These are phyloP conservation scores for Adelges cooleyi DNA, from an alignment of 1,140 invertebrate species.

Conservation along the genomic window DNA sequence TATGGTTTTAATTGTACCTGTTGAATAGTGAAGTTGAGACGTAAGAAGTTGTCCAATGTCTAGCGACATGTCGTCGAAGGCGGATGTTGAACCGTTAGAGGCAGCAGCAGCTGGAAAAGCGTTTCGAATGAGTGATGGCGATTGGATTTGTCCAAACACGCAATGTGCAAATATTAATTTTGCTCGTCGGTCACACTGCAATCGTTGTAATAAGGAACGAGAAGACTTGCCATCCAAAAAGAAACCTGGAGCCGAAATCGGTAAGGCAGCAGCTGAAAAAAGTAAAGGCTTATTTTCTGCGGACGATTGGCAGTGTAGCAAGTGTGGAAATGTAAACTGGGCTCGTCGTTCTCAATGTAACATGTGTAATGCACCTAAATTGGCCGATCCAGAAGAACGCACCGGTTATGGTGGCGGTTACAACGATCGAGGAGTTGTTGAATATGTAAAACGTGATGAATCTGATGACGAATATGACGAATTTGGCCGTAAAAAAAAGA, in stretches of 20 bases:
- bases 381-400: conserved; percentile 73
- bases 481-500: conserved; percentile 61
- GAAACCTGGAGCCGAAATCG: conserved; percentile 92
- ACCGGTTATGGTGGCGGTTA: conserved; percentile 63
- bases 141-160: conserved; percentile 46
- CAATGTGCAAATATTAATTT: conserved; percentile 85
- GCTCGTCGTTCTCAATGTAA: conserved; percentile 92
- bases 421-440: conserved; percentile 85
- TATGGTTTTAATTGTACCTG: no score
- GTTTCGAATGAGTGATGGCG: conserved; percentile 39
- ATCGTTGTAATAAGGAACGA: conserved; percentile 63
- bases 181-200: conserved; percentile 75
- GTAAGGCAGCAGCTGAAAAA: conserved; percentile 95
- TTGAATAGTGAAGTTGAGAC: no score
- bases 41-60: not conserved
- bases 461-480: conserved; percentile 92
- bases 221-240: conserved; percentile 55
- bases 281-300: conserved; percentile 95
- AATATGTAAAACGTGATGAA: conserved; percentile 78
- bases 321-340: conserved; percentile 99
- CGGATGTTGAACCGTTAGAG: conserved; percentile 4
- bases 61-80: not conserved
- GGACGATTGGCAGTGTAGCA: conserved; percentile 99
- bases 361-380: conserved; percentile 97
- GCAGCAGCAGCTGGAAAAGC: not conserved